Percentiles rank a stretch among this genome's conserved stretches.
phyloP scores from a whole-genome alignment of 2,888 invertebrate genomes.

The Sericinus montela region DNA sequence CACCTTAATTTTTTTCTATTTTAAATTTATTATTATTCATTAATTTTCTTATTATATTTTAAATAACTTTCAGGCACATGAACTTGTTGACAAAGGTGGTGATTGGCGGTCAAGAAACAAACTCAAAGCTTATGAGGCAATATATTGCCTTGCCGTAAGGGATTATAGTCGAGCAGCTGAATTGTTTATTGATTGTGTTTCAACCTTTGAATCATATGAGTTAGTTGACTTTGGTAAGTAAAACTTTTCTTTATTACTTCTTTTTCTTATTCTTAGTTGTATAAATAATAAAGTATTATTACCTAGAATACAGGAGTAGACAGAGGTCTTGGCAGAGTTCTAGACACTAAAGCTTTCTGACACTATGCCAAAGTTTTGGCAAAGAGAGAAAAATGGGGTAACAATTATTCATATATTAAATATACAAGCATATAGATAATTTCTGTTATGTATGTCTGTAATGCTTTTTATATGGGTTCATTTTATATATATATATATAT shows the following conservation, averaged over 20 bases:
- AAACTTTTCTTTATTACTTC: background rate
- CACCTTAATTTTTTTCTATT: background rate
- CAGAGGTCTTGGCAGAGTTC: too few species aligned
- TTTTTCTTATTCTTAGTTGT: too few species aligned
- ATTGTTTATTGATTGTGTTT: slow-evolving; percentile 98
- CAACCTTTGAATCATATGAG: slow-evolving; percentile 99
- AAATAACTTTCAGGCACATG: slow-evolving; percentile 63
- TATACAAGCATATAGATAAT: background rate
- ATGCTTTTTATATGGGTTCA: too few species aligned
- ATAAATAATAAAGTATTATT: too few species aligned
- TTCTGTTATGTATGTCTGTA: background rate
- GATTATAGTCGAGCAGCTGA: slow-evolving; percentile 97
- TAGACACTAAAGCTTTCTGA: too few species aligned
- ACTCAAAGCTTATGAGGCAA: slow-evolving; percentile 97
- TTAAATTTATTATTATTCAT: background rate
- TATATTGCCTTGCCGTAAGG: slow-evolving; percentile 96
- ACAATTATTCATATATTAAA: too few species aligned
- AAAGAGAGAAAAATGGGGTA: too few species aligned
- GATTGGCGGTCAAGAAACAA: slow-evolving; percentile 99
- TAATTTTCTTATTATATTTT: background rate
- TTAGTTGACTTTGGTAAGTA: slow-evolving; percentile 97
- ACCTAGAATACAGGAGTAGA: too few species aligned
- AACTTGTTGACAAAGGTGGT: slow-evolving; percentile 96
- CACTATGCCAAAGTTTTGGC: too few species aligned
- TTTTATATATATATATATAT: too few species aligned